A percentile compares a stretch with the other conserved stretches of the same genome.
Evolutionary conservation across 2,888 invertebrate species (phyloP).

Genomic region (Drosophila pegasa): DNA sequence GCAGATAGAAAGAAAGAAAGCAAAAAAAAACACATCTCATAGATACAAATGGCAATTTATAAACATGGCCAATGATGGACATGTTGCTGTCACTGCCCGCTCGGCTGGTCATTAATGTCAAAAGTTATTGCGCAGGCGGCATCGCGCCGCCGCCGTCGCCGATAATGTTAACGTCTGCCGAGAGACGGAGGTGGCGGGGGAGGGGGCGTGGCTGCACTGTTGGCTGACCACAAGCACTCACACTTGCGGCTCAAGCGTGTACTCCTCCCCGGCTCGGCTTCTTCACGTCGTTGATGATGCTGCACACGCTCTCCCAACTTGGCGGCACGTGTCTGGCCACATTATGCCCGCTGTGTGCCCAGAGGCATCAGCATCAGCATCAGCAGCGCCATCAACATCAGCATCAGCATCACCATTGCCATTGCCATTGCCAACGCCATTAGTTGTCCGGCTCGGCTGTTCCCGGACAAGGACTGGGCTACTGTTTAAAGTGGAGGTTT

Average conservation of each 20-base stretch:
- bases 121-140: conserved; percentile 79
- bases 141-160: conserved; percentile 40
- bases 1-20: neutral
- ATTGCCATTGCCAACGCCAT: conserved; percentile 45
- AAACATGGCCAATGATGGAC: conserved; percentile 68
- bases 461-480: conserved; percentile 13
- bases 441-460: conserved; percentile 64
- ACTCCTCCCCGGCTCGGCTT: conserved; percentile 17
- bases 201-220: conserved; percentile 34
- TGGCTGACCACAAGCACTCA: conserved; percentile 76
- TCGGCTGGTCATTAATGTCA: conserved; percentile 75
- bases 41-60: conserved; percentile 78
- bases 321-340: conserved; percentile 74
- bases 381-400: conserved; percentile 37
- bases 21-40: conserved; percentile 12
- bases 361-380: conserved; percentile 42
- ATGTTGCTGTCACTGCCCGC: conserved; percentile 38
- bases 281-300: conserved; percentile 70
- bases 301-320: conserved; percentile 78
- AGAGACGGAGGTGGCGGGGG: neutral
- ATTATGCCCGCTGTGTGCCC: conserved; percentile 65
- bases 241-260: conserved; percentile 54
- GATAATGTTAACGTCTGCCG: conserved; percentile 65
- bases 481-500: conserved; percentile 64
- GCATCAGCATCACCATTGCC: conserved; percentile 40